Evolutionary conservation across 1,140 invertebrate species (phyloP), one percentile per base, ranked within the genome.

Genomic region (Drosophila mayri): DNA sequence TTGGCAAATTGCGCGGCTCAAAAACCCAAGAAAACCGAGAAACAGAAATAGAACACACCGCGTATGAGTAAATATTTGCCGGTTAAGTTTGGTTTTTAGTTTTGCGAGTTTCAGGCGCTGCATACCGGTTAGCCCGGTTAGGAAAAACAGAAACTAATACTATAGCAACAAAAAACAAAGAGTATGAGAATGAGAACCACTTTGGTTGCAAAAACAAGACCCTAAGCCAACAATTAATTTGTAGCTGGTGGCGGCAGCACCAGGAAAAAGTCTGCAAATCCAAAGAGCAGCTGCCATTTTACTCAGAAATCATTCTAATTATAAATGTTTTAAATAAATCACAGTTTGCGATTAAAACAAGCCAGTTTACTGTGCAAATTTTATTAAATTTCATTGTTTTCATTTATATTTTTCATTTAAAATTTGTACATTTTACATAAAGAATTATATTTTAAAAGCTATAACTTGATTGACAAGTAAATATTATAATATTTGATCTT

Each of bases 71-170:
- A 65, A 62, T 62, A 62, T 65, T 79, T 83, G 80, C 75, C 76
- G 80, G 80, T 63, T 59, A 37, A 54, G 49, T 50, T 50, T 50
- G 52, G 18, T 38, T 55, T 55, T 55, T 11, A 55, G 52, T 55
- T 55, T 55, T 61, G 57, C 22, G 28, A 75, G 64, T 81, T 80
- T 20, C 64, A 75, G 14, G 50, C 76, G 62, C 49, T 76, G 73
- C 68, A 76, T 83, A 84, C 81, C 81, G 81, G 81, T 83, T 83
- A 79, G 57, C 62, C 63, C 63, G 59, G 59, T 75, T 58, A 55
- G 44, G 30, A 43, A 43, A 16, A 30, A 41, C 4, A 37, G 22
- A 38, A n/a, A 38, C 14, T 38, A 25, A 55, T 54, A 37, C 20
- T 59, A 12, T 12, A 22, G 37, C 54, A 40, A 32, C 55, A 63